phyloP scores from a whole-genome alignment of 2,797 vertebrate genomes.

The Alcedo atthis region DNA sequence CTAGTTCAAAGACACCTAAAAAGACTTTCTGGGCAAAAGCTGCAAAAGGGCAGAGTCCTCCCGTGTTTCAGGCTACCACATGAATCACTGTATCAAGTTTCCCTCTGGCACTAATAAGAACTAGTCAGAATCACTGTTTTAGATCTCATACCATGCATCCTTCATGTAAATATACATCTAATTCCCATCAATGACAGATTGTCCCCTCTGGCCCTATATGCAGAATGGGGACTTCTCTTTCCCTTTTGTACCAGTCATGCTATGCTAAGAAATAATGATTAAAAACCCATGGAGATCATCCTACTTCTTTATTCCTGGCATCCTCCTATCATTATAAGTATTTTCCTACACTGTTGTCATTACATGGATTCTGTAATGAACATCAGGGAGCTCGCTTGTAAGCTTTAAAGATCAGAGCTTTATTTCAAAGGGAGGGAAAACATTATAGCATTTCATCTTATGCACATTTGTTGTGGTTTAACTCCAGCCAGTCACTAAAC shows the following conservation, averaged over 20 bases:
- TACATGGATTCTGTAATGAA: background rate
- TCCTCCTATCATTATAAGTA: background rate
- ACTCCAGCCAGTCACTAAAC: background rate
- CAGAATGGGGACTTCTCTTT: background rate
- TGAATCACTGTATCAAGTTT: background rate
- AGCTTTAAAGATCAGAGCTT: conserved; percentile 50
- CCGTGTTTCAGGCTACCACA: background rate
- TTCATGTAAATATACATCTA: background rate
- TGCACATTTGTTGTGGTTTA: background rate
- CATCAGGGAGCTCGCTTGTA: conserved; percentile 10
- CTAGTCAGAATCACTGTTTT: background rate
- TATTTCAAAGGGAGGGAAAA: conserved; percentile 59
- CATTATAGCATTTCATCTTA: conserved; percentile 37
- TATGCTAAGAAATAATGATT: background rate
- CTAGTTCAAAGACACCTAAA: background rate
- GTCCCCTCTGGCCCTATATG: background rate
- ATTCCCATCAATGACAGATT: background rate
- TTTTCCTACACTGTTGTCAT: background rate
- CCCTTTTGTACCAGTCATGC: background rate
- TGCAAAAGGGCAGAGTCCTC: background rate
- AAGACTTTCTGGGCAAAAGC: background rate
- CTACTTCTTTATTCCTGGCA: background rate
- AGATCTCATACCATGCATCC: background rate
- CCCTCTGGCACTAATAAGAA: background rate
- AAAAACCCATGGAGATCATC: background rate